A percentile compares a stretch with the other conserved stretches of the same genome.
Evolutionary conservation across 2,113 vertebrate species (phyloP).

Genomic region (Pygoscelis antarcticus): DNA sequence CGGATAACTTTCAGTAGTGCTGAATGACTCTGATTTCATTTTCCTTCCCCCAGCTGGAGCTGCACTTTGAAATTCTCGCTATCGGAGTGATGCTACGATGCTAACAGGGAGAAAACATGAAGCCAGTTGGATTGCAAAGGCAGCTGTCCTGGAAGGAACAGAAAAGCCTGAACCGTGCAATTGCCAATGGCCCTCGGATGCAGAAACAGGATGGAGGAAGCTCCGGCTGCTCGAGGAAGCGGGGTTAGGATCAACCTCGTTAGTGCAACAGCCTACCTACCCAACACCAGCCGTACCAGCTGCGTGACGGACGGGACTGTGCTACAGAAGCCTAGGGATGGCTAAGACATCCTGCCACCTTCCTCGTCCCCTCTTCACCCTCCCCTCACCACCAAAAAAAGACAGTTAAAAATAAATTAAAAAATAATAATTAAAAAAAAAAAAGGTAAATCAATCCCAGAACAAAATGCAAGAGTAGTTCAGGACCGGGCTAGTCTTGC

Average conservation of each 20-base stretch:
- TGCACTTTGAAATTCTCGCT: background rate
- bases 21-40: background rate
- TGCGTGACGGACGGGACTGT: background rate
- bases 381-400: constrained; percentile 57
- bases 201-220: constrained; percentile 54
- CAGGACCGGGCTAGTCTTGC: constrained; percentile 46
- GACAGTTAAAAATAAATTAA: background rate
- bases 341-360: constrained; percentile 5
- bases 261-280: background rate
- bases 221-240: background rate
- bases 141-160: constrained; percentile 35
- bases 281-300: background rate
- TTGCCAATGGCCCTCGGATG: constrained; percentile 37
- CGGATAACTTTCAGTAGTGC: background rate
- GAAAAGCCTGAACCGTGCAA: constrained; percentile 48
- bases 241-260: background rate
- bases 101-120: background rate
- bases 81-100: background rate
- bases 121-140: constrained; percentile 56
- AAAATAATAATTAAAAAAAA: background rate
- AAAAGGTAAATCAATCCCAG: constrained; percentile 31
- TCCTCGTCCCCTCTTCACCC: constrained; percentile 29
- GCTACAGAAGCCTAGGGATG: constrained; percentile 17
- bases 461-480: constrained; percentile 70
- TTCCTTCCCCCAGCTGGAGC: constrained; percentile 10